These are phyloP conservation scores for Chloroceryle inda DNA, from an alignment of 2,797 vertebrate species.

Conservation along the genomic window DNA sequence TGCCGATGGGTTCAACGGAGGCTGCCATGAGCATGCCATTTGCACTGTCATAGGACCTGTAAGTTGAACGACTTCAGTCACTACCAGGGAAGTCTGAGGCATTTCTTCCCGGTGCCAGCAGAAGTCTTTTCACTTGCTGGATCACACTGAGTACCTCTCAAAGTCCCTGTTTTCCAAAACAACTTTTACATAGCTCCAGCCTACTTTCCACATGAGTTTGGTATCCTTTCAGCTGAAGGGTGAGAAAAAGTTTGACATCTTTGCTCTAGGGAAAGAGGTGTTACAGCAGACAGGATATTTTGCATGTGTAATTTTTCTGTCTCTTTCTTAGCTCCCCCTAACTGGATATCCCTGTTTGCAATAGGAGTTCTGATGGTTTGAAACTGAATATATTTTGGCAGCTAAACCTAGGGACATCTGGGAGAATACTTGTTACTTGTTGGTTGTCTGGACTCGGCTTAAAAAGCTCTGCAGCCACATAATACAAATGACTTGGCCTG, in stretches of 20 bases:
- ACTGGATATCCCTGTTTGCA: background rate
- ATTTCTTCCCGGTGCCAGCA: background rate
- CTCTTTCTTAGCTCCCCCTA: background rate
- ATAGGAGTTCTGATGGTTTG: background rate
- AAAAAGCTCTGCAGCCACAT: background rate
- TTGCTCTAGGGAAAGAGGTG: background rate
- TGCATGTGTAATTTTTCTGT: background rate
- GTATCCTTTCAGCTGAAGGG: background rate
- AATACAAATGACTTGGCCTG: background rate
- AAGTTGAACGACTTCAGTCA: slow-evolving; percentile 60
- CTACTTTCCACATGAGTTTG: background rate
- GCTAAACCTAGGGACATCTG: background rate
- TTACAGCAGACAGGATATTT: background rate
- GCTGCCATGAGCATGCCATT: slow-evolving; percentile 90
- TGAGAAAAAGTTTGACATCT: background rate
- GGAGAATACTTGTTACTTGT: background rate
- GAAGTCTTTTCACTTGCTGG: background rate
- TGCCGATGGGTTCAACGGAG: slow-evolving; percentile 84
- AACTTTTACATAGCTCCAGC: background rate
- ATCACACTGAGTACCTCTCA: background rate
- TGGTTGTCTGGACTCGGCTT: background rate
- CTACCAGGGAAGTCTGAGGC: background rate
- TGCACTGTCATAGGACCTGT: slow-evolving; percentile 91
- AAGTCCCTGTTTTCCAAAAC: background rate
- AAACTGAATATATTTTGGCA: background rate